Conservation (phyloP, 2,113 vertebrate genomes). For the Morphnarchus princeps region DNA sequence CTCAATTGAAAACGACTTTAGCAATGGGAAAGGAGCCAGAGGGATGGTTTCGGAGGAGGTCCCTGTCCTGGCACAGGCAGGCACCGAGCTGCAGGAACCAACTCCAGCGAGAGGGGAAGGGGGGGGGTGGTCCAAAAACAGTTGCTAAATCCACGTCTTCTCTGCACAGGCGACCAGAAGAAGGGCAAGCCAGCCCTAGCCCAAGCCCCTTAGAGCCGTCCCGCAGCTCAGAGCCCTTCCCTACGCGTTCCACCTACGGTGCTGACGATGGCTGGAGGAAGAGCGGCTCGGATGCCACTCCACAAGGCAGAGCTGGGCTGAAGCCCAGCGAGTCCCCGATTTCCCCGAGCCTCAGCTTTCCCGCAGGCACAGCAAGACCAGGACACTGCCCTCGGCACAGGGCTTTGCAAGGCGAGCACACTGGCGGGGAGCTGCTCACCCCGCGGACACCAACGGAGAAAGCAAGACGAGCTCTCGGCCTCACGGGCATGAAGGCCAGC, state of each 20-base stretch:
- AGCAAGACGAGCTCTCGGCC: not conserved
- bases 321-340: accelerated
- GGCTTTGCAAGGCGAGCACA: not conserved
- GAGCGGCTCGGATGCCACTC: not conserved
- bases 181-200: not conserved
- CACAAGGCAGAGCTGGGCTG: not conserved
- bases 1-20: accelerated
- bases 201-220: not conserved
- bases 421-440: not conserved
- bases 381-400: not conserved
- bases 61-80: not conserved
- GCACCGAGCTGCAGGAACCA: not conserved
- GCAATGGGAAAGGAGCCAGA: not conserved
- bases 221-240: not conserved
- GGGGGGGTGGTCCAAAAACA: not conserved
- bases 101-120: not conserved
- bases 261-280: not conserved
- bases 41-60: not conserved
- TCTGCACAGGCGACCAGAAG: accelerated
- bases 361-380: not conserved
- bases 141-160: not conserved
- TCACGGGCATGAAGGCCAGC: not conserved
- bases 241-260: accelerated
- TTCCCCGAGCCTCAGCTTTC: not conserved
- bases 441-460: accelerated